Evolutionary conservation across 2,113 vertebrate species (phyloP).

Genomic region (Gulo gulo): DNA sequence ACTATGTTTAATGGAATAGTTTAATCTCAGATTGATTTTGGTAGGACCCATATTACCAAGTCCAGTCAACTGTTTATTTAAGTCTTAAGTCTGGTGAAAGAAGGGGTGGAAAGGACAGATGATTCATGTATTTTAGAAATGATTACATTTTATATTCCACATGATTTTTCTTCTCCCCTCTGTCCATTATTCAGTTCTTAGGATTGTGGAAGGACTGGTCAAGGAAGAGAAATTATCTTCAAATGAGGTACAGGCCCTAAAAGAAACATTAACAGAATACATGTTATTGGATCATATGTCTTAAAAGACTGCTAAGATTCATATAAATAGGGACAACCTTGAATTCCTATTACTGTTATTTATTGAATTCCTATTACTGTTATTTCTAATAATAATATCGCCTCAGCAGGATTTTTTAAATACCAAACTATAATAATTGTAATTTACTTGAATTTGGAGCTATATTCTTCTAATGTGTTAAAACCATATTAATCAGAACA

Average conservation of each 20-base stretch:
- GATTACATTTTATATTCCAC: neutral
- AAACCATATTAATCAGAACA: constrained; percentile 26
- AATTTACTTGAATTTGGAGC: neutral
- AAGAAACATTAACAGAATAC: neutral
- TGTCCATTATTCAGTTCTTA: neutral
- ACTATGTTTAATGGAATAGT: neutral
- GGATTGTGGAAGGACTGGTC: neutral
- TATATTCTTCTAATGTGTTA: neutral
- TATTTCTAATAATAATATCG: neutral
- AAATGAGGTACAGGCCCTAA: neutral
- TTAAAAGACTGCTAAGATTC: neutral
- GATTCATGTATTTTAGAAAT: neutral
- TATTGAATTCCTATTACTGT: neutral
- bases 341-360: neutral
- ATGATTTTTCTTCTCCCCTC: neutral
- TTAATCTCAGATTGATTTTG: neutral
- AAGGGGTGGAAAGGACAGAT: neutral
- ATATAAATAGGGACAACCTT: neutral
- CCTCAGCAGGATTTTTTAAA: neutral
- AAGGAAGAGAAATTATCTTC: neutral
- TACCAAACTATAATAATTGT: neutral
- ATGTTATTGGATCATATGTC: neutral
- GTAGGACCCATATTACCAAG: neutral
- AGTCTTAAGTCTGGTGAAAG: neutral
- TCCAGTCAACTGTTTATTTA: neutral